Conservation (phyloP, 2,797 vertebrate species). For the Micromesistius poutassou region DNA sequence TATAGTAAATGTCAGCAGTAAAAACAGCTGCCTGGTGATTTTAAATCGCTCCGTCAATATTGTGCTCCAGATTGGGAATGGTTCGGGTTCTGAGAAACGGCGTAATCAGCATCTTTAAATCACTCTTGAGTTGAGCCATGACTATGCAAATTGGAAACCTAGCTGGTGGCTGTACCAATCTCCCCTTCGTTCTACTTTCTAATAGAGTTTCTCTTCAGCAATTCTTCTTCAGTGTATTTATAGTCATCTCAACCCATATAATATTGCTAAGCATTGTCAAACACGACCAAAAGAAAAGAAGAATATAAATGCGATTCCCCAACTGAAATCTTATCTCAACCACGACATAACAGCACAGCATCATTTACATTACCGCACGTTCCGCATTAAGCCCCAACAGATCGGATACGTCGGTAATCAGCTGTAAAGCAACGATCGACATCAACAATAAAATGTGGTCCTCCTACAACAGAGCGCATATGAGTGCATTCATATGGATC, state of each 20-base stretch:
- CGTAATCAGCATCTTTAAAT: conserved; percentile 53
- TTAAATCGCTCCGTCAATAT: conserved; percentile 39
- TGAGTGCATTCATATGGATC: background rate
- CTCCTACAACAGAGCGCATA: background rate
- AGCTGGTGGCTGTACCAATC: conserved; percentile 31
- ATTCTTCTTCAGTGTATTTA: background rate
- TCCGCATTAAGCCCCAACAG: background rate
- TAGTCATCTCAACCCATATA: background rate
- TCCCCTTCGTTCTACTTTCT: conserved; percentile 23
- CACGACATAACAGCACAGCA: background rate
- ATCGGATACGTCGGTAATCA: background rate
- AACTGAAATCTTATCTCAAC: background rate
- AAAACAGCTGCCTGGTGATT: conserved; percentile 19
- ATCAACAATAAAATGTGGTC: background rate
- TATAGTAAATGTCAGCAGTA: conserved; percentile 27
- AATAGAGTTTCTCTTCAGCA: background rate
- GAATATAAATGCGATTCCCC: background rate
- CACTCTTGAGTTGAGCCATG: conserved; percentile 37
- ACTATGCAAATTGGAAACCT: conserved; percentile 45
- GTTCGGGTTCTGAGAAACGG: conserved; percentile 35
- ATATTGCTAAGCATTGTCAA: background rate
- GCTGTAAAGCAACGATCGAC: background rate
- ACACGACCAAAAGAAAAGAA: background rate
- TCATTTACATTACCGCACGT: background rate
- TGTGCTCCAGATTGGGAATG: conserved; percentile 37